These are phyloP conservation scores for Clarias pachynema DNA, from an alignment of 2,797 vertebrate genomes.

Conservation along the genomic window DNA sequence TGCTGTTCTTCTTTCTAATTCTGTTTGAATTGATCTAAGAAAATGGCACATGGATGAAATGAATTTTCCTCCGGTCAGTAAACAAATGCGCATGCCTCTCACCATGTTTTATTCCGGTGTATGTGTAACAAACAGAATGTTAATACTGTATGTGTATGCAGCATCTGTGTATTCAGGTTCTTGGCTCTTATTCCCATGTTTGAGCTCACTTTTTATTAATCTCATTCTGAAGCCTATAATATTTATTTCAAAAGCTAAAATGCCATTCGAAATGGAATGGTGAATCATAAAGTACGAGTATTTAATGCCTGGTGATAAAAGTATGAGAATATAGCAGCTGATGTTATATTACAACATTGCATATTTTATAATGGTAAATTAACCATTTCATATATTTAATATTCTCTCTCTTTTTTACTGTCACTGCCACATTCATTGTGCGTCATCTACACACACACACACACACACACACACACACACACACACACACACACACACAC, in stretches of 20 bases:
- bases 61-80: not conserved
- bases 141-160: slow-evolving; percentile 46
- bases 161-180: slow-evolving; percentile 43
- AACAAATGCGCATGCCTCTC: not conserved
- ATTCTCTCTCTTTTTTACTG: slow-evolving; percentile 30
- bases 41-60: not conserved
- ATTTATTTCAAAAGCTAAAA: not conserved
- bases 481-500: not conserved
- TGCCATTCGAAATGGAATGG: not conserved
- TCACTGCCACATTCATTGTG: not conserved
- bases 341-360: slow-evolving; percentile 25
- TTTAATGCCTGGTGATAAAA: slow-evolving; percentile 8
- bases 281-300: slow-evolving; percentile 9
- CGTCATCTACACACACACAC: not conserved
- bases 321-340: slow-evolving; percentile 2
- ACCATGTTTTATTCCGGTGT: not conserved
- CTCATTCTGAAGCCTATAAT: slow-evolving; percentile 31
- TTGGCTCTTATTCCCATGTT: slow-evolving; percentile 26
- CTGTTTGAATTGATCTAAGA: slow-evolving; percentile 28
- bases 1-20: not conserved
- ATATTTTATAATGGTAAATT: slow-evolving; percentile 33
- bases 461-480: not conserved
- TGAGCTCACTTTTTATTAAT: slow-evolving; percentile 58
- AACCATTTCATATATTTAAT: slow-evolving; percentile 5
- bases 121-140: not conserved